phyloP scores from a whole-genome alignment of 2,888 invertebrate genomes.

The Chloroclysta siterata region DNA sequence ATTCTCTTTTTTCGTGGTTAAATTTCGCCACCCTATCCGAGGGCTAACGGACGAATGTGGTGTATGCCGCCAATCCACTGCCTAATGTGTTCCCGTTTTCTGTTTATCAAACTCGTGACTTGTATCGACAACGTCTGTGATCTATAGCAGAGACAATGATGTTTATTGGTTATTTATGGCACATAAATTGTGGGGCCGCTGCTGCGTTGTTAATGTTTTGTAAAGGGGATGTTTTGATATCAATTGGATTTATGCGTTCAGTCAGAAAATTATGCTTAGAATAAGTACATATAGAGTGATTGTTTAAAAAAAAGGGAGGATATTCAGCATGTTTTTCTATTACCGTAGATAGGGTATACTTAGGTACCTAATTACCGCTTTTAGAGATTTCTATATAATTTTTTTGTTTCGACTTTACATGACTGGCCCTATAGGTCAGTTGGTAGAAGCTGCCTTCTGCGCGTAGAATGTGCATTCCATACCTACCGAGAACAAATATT shows the following conservation, averaged over 20 bases:
- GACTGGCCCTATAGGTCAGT: not conserved
- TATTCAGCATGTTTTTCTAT: not conserved
- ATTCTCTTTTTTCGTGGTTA: not conserved
- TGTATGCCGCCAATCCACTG: slow-evolving; percentile 58
- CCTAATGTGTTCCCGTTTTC: slow-evolving; percentile 61
- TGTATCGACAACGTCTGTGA: slow-evolving; percentile 56
- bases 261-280: slow-evolving; percentile 7
- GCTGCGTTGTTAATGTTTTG: slow-evolving; percentile 19
- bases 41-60: slow-evolving; percentile 44
- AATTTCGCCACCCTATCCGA: slow-evolving; percentile 5
- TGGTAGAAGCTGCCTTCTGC: no score
- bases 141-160: slow-evolving; percentile 36
- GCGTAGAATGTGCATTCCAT: no score
- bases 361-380: not conserved
- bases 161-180: slow-evolving; percentile 49
- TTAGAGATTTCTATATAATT: not conserved
- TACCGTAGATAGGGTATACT: not conserved
- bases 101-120: slow-evolving; percentile 76
- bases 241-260: slow-evolving; percentile 23
- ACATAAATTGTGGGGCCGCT: slow-evolving; percentile 41
- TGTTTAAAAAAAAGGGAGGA: not conserved
- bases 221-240: slow-evolving; percentile 24
- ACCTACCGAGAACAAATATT: no score
- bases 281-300: not conserved
- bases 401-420: not conserved